Evolutionary conservation across 2,888 invertebrate species (phyloP), one percentile per base, ranked within the genome.

Genomic region (Andrena flavipes): DNA sequence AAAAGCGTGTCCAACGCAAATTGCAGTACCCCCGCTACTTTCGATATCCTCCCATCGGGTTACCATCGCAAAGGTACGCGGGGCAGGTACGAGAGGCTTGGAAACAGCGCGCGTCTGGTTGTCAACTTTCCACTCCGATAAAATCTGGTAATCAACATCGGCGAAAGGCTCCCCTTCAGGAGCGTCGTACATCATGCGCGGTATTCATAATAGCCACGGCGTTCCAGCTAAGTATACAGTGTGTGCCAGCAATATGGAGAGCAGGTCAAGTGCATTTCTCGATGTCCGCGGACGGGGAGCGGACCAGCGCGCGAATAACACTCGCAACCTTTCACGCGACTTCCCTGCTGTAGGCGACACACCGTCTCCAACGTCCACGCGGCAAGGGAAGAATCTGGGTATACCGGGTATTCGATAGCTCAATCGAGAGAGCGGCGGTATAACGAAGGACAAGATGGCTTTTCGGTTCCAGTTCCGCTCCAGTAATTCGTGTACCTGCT

Each of bases 111-210:
- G 51, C 49, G 33, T 62, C 62, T 60, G 65, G 67, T 79, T 73
- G 80, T 80, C 81, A 81, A 80, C 81, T 81, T 81, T 81, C 81
- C 80, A 81, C 60, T 69, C 49, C 23, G 81, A 81, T 81, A 80
- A 81, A 74, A 81, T 81, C 81, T 80, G 48, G 80, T 74, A 74
- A 81, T 81, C 81, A 80, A 72, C 69, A 74, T 81, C 65, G 80
- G 74, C 80, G 81, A 80, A 74, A 74, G 80, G 69, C 81, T 70
- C 65, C 64, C 73, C 81, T 70, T 74, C 73, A 51, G 73, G 69
- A 65, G 73, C 73, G 69, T 74, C 79, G 79, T 80, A 79, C 80
- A 80, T 80, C 80, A 80, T 67, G 48, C 42, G 67, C 26, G 76
- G 51, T 59, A 56, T 26, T 72, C 68, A 48, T 82, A 82, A 82